Evolutionary conservation across 2,888 invertebrate species (phyloP).

Genomic region (Pseudococcus longispinus): DNA sequence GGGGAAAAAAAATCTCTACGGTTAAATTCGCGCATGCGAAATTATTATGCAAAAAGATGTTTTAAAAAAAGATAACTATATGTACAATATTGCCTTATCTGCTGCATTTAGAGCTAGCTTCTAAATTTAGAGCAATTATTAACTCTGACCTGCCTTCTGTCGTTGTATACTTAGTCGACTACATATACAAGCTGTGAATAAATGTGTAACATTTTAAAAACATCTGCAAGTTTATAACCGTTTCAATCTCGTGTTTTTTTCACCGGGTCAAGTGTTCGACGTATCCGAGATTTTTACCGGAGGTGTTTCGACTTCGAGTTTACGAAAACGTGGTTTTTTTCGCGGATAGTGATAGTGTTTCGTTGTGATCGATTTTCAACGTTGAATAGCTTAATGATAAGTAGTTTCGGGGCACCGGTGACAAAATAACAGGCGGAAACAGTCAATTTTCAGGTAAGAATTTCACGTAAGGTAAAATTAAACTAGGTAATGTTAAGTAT

Average conservation of each 20-base stretch:
- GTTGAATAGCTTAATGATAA: not conserved
- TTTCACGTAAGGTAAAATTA: not conserved
- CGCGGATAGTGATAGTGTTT: not conserved
- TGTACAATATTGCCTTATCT: slow-evolving; percentile 50
- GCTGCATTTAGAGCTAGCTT: slow-evolving; percentile 53
- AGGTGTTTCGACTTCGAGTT: not conserved
- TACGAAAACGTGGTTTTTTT: not conserved
- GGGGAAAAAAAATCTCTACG: not conserved
- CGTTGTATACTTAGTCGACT: slow-evolving; percentile 52
- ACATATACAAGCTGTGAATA: slow-evolving; percentile 49
- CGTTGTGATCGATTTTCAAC: not conserved
- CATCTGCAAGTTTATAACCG: slow-evolving; percentile 45
- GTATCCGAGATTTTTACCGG: not conserved
- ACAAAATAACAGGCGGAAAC: not conserved
- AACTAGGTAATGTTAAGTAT: not conserved
- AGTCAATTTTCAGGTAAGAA: not conserved
- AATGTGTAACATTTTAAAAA: slow-evolving; percentile 48
- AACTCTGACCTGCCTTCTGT: slow-evolving; percentile 55
- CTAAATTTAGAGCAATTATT: slow-evolving; percentile 57
- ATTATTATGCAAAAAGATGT: slow-evolving; percentile 45
- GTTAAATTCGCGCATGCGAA: slow-evolving; percentile 33
- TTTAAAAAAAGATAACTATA: slow-evolving; percentile 45
- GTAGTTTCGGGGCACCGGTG: not conserved
- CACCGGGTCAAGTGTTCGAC: slow-evolving; percentile 32
- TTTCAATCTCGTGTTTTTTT: slow-evolving; percentile 24